A percentile compares a stretch with the other conserved stretches of the same genome.
phyloP scores from a whole-genome alignment of 2,797 vertebrate genomes.

The Dermochelys coriacea region DNA sequence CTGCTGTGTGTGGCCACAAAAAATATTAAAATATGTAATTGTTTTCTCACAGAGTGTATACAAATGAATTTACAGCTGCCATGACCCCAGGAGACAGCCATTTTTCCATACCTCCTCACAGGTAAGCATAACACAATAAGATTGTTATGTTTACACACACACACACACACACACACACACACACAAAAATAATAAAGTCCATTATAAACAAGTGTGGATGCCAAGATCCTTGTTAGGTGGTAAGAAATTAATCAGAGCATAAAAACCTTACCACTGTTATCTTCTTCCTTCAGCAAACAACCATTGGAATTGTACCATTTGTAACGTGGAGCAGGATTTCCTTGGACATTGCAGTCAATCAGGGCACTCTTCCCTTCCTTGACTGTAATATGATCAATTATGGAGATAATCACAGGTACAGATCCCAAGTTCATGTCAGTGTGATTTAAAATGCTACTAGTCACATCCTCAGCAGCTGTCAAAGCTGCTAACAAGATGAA shows the following conservation, averaged over 20 bases:
- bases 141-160: neutral
- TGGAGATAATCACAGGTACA: slow-evolving; percentile 84
- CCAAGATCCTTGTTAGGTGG: neutral
- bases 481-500: slow-evolving; percentile 79
- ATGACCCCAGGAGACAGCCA: neutral
- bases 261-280: slow-evolving; percentile 82
- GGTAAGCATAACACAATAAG: neutral
- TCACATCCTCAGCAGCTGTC: slow-evolving; percentile 71
- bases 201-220: neutral
- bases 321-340: slow-evolving; percentile 89
- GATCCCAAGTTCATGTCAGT: slow-evolving; percentile 77
- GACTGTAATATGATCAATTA: slow-evolving; percentile 91
- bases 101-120: neutral
- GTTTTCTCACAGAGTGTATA: neutral
- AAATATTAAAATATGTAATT: neutral
- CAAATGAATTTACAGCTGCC: neutral
- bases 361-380: slow-evolving; percentile 93
- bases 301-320: slow-evolving; percentile 96
- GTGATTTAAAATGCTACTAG: slow-evolving; percentile 81
- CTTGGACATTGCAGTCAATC: slow-evolving; percentile 94
- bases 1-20: slow-evolving; percentile 29
- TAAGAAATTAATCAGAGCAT: neutral
- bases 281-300: slow-evolving; percentile 84
- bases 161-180: no score
- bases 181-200: neutral